phyloP scores from a whole-genome alignment of 53 echinoderm and acorn worm species.

The Echinarachnius parma region DNA sequence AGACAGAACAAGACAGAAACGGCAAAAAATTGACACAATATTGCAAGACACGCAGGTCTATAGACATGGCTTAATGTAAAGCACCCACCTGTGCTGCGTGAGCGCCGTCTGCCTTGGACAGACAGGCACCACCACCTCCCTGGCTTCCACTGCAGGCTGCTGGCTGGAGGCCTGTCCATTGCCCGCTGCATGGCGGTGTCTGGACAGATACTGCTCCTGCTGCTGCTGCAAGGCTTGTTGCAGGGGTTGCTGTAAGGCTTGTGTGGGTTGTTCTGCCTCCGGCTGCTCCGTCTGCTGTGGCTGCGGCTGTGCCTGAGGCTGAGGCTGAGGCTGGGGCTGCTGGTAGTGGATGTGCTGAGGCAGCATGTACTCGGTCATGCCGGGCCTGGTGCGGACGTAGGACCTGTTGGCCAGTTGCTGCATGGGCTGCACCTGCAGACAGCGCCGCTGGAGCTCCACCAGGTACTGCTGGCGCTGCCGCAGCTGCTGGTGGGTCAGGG shows the following conservation, averaged over 20 bases:
- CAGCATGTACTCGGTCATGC: conserved; percentile 16
- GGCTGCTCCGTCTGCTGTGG: conserved; percentile 34
- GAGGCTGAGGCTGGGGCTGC: conserved; percentile 62
- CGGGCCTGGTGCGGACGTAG: conserved; percentile 10
- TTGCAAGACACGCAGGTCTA: no score
- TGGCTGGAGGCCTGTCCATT: conserved; percentile 13
- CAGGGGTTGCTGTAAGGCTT: conserved; percentile 34
- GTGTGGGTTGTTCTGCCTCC: conserved; percentile 42
- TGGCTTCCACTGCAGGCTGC: no score
- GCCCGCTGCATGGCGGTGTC: no score
- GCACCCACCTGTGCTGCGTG: conserved; percentile 13
- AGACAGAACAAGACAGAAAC: no score
- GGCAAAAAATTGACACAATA: no score
- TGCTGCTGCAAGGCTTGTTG: conserved; percentile 37
- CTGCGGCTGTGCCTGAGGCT: conserved; percentile 54
- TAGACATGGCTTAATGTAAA: no score
- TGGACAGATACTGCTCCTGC: conserved; percentile 50
- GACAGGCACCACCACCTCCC: not conserved
- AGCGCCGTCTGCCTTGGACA: conserved; percentile 5
- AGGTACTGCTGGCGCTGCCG: conserved; percentile 74
- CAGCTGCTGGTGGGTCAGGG: conserved; percentile 72
- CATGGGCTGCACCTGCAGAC: conserved; percentile 31
- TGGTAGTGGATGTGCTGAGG: conserved; percentile 52
- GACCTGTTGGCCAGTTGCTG: conserved; percentile 23
- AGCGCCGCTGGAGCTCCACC: conserved; percentile 67